phyloP scores from a whole-genome alignment of 2,797 vertebrate genomes.

The Synanceia verrucosa region DNA sequence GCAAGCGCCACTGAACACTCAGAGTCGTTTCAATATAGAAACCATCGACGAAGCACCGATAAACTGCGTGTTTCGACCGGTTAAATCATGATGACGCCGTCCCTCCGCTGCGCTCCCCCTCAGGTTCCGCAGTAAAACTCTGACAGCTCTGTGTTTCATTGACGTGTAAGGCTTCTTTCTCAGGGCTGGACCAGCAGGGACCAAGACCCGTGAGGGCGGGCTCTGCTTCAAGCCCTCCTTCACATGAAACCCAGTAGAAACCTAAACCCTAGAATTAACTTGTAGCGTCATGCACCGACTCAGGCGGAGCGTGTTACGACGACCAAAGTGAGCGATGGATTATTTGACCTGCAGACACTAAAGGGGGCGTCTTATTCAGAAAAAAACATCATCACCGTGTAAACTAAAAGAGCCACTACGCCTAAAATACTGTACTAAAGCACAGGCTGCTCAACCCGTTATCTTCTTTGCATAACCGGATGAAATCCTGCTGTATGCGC shows the following conservation, averaged over 20 bases:
- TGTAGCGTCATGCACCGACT: slow-evolving; percentile 41
- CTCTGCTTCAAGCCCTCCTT: slow-evolving; percentile 63
- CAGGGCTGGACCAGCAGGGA: slow-evolving; percentile 10
- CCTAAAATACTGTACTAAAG: background rate
- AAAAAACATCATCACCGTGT: background rate
- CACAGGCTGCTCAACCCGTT: slow-evolving; percentile 25
- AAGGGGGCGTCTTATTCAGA: background rate
- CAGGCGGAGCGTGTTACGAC: slow-evolving; percentile 30
- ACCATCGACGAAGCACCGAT: slow-evolving; percentile 32
- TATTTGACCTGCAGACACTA: background rate
- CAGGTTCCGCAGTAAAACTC: slow-evolving; percentile 51
- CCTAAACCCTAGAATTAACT: slow-evolving; percentile 54
- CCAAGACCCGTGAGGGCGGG: slow-evolving; percentile 70
- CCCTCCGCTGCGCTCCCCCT: background rate
- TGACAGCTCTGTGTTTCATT: slow-evolving; percentile 46
- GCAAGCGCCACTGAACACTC: slow-evolving; percentile 9
- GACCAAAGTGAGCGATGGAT: background rate
- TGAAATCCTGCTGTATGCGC: slow-evolving; percentile 45
- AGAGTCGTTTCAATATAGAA: background rate
- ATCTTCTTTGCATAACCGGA: slow-evolving; percentile 30
- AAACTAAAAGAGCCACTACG: background rate
- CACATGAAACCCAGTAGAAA: slow-evolving; percentile 49
- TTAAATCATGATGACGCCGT: slow-evolving; percentile 29
- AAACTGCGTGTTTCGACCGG: background rate
- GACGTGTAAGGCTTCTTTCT: slow-evolving; percentile 4